Percentiles rank a stretch among this genome's conserved stretches.
Conservation (phyloP, 35 echinoderm and acorn worm genomes). For the Stichopus chloronotus region DNA sequence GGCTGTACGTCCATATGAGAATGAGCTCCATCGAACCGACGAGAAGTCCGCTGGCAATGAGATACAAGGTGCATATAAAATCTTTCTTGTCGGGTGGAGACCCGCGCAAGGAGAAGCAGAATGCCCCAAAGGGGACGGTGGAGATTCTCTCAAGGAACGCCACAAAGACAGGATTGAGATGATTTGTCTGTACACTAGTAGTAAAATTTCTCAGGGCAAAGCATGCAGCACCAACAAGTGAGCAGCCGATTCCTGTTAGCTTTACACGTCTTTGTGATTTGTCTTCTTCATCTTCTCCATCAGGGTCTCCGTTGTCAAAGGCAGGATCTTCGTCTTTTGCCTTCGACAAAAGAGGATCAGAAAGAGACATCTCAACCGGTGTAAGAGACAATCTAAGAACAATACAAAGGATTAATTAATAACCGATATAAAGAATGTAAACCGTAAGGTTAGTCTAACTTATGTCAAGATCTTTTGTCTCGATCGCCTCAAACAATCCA, state of each 20-base stretch:
- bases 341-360: background rate
- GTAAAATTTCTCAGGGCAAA: background rate
- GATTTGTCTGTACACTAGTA: background rate
- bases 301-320: background rate
- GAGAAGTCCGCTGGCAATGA: background rate
- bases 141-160: background rate
- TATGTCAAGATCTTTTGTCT: too few relatives aligned
- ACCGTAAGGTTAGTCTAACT: too few relatives aligned
- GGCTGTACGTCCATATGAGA: background rate
- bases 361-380: background rate
- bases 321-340: background rate
- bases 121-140: background rate
- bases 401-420: too few relatives aligned
- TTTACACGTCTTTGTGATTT: background rate
- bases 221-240: background rate
- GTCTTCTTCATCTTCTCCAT: background rate
- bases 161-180: background rate
- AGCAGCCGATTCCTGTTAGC: background rate
- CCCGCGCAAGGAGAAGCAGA: background rate
- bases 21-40: background rate
- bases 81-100: background rate
- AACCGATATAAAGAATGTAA: too few relatives aligned
- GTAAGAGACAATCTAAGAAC: background rate
- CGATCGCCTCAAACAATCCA: too few relatives aligned
- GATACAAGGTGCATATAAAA: background rate